Conservation (phyloP, 2,888 invertebrate genomes). For the Limnephilus marmoratus region DNA sequence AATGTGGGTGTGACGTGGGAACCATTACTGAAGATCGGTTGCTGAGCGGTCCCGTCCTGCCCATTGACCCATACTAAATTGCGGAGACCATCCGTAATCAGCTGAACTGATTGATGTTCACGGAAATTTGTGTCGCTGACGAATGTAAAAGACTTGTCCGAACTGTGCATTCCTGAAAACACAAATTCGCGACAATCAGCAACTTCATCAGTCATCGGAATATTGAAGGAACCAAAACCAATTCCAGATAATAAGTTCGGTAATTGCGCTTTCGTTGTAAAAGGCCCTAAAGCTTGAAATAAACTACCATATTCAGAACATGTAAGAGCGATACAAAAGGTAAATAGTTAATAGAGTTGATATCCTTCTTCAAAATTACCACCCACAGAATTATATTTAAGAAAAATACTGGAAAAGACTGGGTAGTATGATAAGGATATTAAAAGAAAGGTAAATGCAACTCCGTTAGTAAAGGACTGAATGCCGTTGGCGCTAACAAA, state of each 20-base stretch:
- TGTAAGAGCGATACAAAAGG: too few relatives aligned
- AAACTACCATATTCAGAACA: too few relatives aligned
- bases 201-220: not conserved
- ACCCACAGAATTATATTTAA: too few relatives aligned
- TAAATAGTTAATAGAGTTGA: too few relatives aligned
- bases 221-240: not conserved
- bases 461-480: too few relatives aligned
- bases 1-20: constrained; percentile 37
- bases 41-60: not conserved
- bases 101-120: not conserved
- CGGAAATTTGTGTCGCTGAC: not conserved
- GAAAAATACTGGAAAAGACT: too few relatives aligned
- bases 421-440: too few relatives aligned
- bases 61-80: constrained; percentile 18
- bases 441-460: too few relatives aligned
- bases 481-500: too few relatives aligned
- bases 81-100: not conserved
- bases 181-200: not conserved
- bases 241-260: not conserved
- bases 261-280: not conserved
- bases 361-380: too few relatives aligned
- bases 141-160: not conserved
- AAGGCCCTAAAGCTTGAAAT: too few relatives aligned
- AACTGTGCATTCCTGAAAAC: constrained; percentile 12
- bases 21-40: constrained; percentile 8